Percentiles rank a stretch among this genome's conserved stretches.
These are phyloP conservation scores for Caenorhabditis briggsae DNA, from an alignment of 1,140 invertebrate genomes.

Conservation along the genomic window DNA sequence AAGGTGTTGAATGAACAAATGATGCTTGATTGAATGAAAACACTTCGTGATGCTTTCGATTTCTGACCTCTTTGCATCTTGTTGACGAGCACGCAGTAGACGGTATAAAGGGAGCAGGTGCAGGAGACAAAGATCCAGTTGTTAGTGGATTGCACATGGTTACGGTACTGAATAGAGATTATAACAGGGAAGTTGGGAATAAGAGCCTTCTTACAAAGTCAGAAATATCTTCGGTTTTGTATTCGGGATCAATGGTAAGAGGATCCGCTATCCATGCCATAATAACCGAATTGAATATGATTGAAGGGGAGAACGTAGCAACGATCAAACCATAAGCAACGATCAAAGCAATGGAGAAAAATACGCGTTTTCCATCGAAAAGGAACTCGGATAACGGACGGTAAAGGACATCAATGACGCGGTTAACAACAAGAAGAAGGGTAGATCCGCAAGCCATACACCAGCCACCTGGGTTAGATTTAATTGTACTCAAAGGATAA, in stretches of 20 bases:
- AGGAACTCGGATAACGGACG: slow-evolving; percentile 13
- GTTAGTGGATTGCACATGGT: slow-evolving; percentile 24
- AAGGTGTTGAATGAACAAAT: slow-evolving; percentile 47
- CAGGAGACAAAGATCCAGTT: background rate
- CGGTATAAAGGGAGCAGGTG: slow-evolving; percentile 15
- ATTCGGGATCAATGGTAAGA: background rate
- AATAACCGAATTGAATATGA: slow-evolving; percentile 8
- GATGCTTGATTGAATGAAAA: slow-evolving; percentile 44
- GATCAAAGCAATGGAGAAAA: slow-evolving; percentile 41
- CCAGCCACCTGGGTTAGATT: slow-evolving; percentile 15
- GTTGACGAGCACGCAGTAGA: slow-evolving; percentile 19
- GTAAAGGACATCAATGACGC: slow-evolving; percentile 43
- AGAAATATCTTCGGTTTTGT: slow-evolving; percentile 19
- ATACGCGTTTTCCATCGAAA: slow-evolving; percentile 54
- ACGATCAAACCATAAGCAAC: background rate
- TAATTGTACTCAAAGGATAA: background rate
- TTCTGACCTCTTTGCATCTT: slow-evolving; percentile 11
- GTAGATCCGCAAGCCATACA: slow-evolving; percentile 42
- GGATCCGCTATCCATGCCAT: slow-evolving; percentile 36
- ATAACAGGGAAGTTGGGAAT: background rate
- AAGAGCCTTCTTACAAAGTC: background rate
- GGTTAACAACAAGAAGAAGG: slow-evolving; percentile 46
- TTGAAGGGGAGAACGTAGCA: slow-evolving; percentile 23
- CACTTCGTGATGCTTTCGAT: slow-evolving; percentile 35
- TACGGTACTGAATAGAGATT: background rate